phyloP scores from a whole-genome alignment of 2,797 vertebrate genomes.

The Pipistrellus pipistrellus region DNA sequence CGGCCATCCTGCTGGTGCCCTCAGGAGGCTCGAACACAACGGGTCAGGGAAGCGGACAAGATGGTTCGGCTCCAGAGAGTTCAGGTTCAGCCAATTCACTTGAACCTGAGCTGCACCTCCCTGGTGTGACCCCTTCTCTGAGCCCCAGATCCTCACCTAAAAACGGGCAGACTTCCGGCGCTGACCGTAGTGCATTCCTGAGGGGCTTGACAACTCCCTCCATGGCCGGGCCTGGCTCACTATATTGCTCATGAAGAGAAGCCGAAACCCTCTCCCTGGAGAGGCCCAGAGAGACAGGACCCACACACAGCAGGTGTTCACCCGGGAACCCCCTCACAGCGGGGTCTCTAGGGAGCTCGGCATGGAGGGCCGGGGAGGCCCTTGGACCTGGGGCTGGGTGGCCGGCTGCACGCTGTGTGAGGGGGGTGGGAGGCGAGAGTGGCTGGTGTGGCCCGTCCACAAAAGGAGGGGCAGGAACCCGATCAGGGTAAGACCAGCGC shows the following conservation, averaged over 20 bases:
- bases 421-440: neutral
- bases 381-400: neutral
- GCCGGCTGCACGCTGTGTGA: neutral
- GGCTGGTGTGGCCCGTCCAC: fast-evolving
- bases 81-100: neutral
- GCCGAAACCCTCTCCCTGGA: neutral
- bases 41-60: neutral
- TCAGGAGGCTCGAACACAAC: fast-evolving
- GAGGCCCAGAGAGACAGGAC: neutral
- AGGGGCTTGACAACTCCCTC: fast-evolving
- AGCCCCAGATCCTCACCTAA: neutral
- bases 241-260: neutral
- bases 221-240: neutral
- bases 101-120: neutral
- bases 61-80: neutral
- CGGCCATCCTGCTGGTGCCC: neutral
- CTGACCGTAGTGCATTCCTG: neutral
- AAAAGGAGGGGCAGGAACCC: neutral
- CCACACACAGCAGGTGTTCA: neutral
- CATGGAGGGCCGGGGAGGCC: neutral
- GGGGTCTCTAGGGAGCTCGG: neutral
- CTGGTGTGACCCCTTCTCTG: neutral
- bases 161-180: neutral
- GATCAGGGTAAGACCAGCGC: neutral
- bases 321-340: fast-evolving